A percentile compares a stretch with the other conserved stretches of the same genome.
phyloP scores from a whole-genome alignment of 2,888 invertebrate genomes.

The Leptinotarsa juncta region DNA sequence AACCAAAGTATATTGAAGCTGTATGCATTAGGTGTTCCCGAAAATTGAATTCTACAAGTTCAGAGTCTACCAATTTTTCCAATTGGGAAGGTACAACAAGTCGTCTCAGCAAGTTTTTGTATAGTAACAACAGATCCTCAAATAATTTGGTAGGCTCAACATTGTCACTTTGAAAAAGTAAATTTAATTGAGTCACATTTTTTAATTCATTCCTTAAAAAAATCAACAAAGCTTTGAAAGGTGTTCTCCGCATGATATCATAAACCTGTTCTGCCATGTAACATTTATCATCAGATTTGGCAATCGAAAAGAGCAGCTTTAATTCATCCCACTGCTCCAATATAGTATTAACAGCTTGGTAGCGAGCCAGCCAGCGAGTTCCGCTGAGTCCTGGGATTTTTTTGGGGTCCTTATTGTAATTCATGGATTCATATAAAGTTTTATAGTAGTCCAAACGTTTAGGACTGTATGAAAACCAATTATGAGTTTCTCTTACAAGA shows the following conservation, averaged over 20 bases:
- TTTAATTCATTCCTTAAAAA: neutral
- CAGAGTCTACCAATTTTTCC: constrained; percentile 12
- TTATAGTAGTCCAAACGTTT: neutral
- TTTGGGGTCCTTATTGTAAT: neutral
- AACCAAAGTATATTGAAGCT: neutral
- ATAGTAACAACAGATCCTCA: constrained; percentile 7
- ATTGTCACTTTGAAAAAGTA: neutral
- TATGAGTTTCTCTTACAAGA: constrained; percentile 4
- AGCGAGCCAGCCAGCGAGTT: neutral
- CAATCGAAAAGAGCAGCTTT: neutral
- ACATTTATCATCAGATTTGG: constrained; percentile 1
- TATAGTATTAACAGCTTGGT: neutral
- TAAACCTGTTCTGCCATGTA: neutral
- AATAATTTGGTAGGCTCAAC: neutral
- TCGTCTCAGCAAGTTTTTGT: constrained; percentile 15
- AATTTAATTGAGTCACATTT: neutral
- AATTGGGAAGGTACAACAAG: constrained; percentile 16
- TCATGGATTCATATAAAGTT: neutral
- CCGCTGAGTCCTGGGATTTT: neutral
- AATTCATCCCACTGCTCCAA: neutral
- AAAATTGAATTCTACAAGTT: constrained; percentile 6
- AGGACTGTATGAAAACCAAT: neutral
- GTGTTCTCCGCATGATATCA: neutral
- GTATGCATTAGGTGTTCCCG: constrained; percentile 13
- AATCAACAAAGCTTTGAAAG: neutral